Percentiles rank a stretch among this genome's conserved stretches.
Evolutionary conservation across 2,113 vertebrate species (phyloP).

Genomic region (Glaucidium brasilianum): DNA sequence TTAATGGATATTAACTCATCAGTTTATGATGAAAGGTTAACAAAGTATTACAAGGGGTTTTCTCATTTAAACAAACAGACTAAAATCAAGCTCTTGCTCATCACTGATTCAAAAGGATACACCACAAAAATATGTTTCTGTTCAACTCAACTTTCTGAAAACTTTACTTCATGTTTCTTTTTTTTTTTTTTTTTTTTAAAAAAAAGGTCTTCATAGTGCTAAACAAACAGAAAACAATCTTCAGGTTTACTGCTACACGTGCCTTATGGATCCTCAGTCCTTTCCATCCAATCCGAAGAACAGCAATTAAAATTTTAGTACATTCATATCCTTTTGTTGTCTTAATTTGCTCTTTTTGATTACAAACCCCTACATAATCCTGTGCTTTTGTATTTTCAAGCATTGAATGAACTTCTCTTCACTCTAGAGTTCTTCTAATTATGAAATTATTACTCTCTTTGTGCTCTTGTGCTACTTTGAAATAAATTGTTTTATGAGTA

Average conservation of each 20-base stretch:
- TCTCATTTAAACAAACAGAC: neutral
- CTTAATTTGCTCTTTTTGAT: neutral
- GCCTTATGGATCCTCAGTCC: slow-evolving; percentile 95
- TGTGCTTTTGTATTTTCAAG: neutral
- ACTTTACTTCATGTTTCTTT: neutral
- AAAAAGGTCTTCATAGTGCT: slow-evolving; percentile 93
- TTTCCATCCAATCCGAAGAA: slow-evolving; percentile 87
- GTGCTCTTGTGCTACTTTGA: neutral
- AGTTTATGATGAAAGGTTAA: neutral
- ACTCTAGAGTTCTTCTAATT: neutral
- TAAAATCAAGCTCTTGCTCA: neutral
- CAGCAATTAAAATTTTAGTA: slow-evolving; percentile 89
- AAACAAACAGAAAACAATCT: slow-evolving; percentile 96
- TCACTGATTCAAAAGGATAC: neutral
- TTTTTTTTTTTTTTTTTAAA: neutral
- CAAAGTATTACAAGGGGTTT: neutral
- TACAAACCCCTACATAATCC: fast-evolving
- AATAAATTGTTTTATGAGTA: neutral
- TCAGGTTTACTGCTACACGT: slow-evolving; percentile 92
- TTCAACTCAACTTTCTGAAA: neutral
- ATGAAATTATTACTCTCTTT: neutral
- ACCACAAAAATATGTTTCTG: neutral
- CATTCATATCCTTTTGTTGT: slow-evolving; percentile 93
- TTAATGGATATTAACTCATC: neutral
- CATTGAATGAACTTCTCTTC: neutral